Evolutionary conservation across 64 coral and sea anemone genomes (phyloP).

Genomic region (Pachyseris speciosa): DNA sequence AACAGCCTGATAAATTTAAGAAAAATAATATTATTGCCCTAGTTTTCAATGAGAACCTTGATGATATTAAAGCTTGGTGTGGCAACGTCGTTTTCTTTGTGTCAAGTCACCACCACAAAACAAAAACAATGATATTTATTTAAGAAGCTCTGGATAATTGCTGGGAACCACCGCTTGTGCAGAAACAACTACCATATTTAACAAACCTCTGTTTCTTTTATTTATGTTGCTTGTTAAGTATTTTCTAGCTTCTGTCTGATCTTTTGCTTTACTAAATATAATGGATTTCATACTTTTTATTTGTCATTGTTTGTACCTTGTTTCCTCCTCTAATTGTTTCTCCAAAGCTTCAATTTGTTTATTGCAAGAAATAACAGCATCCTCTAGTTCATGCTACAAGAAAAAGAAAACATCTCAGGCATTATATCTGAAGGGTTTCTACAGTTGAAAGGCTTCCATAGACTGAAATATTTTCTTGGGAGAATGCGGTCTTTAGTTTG

Average conservation of each 20-base stretch:
- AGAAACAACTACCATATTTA: too few relatives aligned
- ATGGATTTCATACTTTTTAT: neutral
- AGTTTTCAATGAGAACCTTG: neutral
- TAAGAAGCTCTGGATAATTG: too few relatives aligned
- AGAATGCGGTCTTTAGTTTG: too few relatives aligned
- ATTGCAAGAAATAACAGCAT: slow-evolving; percentile 22
- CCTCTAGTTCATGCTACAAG: slow-evolving; percentile 23
- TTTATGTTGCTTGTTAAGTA: too few relatives aligned
- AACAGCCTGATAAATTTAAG: neutral
- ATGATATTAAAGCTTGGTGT: neutral
- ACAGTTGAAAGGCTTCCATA: too few relatives aligned
- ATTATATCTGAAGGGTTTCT: neutral
- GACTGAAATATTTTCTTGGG: too few relatives aligned
- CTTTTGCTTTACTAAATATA: neutral
- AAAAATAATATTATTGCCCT: slow-evolving; percentile 3
- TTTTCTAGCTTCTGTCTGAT: too few relatives aligned
- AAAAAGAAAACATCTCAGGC: neutral
- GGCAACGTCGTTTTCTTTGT: too few relatives aligned
- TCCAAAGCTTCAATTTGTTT: slow-evolving; percentile 28
- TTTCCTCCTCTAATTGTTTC: slow-evolving; percentile 53
- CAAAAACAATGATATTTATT: too few relatives aligned
- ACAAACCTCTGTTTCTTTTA: too few relatives aligned
- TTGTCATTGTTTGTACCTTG: neutral
- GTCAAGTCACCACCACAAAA: too few relatives aligned
- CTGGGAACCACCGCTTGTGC: too few relatives aligned